Evolutionary conservation across 53 echinoderm and acorn worm genomes (phyloP).

Genomic region (Paracentrotus lividus): DNA sequence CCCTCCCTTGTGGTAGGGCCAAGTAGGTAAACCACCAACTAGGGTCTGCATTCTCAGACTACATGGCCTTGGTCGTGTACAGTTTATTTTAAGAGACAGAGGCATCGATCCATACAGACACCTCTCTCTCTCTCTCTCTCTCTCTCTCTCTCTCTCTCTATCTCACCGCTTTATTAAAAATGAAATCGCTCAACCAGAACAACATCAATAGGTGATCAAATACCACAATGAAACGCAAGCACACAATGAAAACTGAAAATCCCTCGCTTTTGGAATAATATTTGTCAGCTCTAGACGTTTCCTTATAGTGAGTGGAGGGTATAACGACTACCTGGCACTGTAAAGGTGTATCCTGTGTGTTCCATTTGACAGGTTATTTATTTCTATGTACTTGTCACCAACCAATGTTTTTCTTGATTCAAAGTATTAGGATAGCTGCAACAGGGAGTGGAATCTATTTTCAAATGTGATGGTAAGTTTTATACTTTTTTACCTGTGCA

Average conservation of each 20-base stretch:
- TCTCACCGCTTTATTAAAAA: background rate
- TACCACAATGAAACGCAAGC: background rate
- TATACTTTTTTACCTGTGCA: background rate
- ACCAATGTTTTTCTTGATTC: background rate
- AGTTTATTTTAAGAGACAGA: background rate
- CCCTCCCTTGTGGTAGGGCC: background rate
- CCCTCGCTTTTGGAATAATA: conserved; percentile 7
- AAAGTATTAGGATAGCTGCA: background rate
- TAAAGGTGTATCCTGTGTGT: background rate
- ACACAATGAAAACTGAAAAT: conserved; percentile 2
- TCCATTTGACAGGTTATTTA: background rate
- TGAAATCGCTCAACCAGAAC: background rate
- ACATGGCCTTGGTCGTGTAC: background rate
- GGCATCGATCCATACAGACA: background rate
- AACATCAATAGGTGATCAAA: background rate
- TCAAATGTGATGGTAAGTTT: background rate
- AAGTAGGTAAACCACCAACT: background rate
- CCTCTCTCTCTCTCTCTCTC: background rate
- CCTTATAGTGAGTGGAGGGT: background rate
- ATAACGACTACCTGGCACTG: no score
- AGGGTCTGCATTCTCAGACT: background rate
- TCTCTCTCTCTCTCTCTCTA: background rate
- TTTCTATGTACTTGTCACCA: background rate
- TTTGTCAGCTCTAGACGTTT: background rate
- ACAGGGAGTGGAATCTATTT: background rate